Evolutionary conservation across 1,140 invertebrate species (phyloP), one percentile per base, ranked within the genome.

Genomic region (Ylistrum balloti): DNA sequence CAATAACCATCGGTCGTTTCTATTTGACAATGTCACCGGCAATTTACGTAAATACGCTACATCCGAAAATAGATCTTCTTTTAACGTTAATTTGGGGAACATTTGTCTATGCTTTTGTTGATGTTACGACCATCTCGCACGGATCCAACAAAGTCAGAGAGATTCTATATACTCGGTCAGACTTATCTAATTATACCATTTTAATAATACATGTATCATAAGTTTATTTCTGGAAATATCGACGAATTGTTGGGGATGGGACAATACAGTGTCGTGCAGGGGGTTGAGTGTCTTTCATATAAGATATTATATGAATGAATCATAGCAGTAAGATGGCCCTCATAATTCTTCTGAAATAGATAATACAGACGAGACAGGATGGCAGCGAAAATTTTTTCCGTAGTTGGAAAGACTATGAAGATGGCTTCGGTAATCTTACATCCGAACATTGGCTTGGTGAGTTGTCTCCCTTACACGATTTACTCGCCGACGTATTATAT

Each of bases 341-440:
- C 56, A 74, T 74, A 74, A 17, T 74, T 74, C 56, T 56, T n/a
- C 56, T n/a, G 41, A 74, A 28, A 41, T 34, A 91, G 91, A 89
- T 98, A 0, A 97, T 99, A 13, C 98, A 98, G 93, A 97, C 97
- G 13, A 97, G 98, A 22, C 97, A 97, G 92, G 98, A 98, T 93
- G 98, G 98, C 15, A 97, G 91, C 22, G 92, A 94, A 15, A 98
- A 98, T 95, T 99, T 99, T 96, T 98, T 98, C 95, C 96, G 98
- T 13, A 98, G 98, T 95, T 99, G 98, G 98, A 97, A 97, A n/a
- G 98, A 98, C 94, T 99, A 99, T 95, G 98, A 99, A 95, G 98
- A 98, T 93, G 98, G 98, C 20, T 99, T 99, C 95, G 98, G 98
- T 3, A 98, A 99, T 96, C 98, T 98, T 92, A 97, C 96, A 1